Base-by-base conservation (phyloP, 2,888 invertebrate genomes). In the Pseudolycoriella hygida region DNA sequence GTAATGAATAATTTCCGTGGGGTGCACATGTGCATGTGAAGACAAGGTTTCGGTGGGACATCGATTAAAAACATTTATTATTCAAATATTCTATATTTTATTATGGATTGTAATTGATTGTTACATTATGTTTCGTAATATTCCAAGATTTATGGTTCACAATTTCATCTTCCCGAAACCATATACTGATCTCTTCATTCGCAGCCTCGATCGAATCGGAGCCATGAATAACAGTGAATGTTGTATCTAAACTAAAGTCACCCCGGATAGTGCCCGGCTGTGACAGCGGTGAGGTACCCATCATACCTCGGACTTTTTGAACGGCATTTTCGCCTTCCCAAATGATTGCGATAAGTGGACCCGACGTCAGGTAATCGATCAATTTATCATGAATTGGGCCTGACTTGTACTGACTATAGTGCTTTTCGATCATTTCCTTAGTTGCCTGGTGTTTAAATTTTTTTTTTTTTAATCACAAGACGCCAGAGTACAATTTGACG, bases 261-360 rank as follows among this genome's bases (percentile, higher is more conserved):
- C 40, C 40, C 3, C 40, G 40, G 19, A 40, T 40, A 3, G 40
- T 40, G 3, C 40, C 40, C 19, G 40, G 18, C 4, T 6, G 4
- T 40, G 40, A 10, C 3, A 6, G n/a, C n/a, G 18, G 12, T 3
- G 40, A n/a, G 3, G n/a, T 12, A n/a, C 40, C 40, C 2, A 40
- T 3, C 40, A 40, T 40, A 3, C 19, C 12, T 3, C 40, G 40
- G 3, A n/a, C 14, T 17, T 19, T 17, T 40, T 40, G 10, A 17
- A 40, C 18, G n/a, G 18, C 40, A 40, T 40, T 40, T 10, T 12
- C 3, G 19, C 40, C 40, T 40, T 40, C 40, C 40, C 40, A 40
- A 17, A 40, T 11, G 18, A 40, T 40, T 40, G 40, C 2, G 19
- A 40, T 18, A 3, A 18, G 3, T 4, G 40, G 40, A 40, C 4